Evolutionary conservation across 2,113 vertebrate genomes (phyloP), one percentile per base, ranked within the genome.

Genomic region (Campylorhamphus procurvoides): DNA sequence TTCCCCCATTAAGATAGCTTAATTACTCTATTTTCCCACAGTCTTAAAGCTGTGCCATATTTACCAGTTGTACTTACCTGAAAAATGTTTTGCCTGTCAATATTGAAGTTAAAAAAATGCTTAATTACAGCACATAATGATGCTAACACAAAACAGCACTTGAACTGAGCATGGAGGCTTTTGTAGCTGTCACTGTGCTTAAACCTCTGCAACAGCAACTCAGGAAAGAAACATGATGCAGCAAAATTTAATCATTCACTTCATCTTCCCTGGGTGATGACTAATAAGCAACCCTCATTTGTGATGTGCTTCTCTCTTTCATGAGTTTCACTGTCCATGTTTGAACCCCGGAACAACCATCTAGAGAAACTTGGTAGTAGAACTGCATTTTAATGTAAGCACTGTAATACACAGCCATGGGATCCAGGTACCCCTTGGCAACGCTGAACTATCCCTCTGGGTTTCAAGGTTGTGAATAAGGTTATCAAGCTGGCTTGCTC

Each of bases 21-120:
- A 98, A 97, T 80, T 55, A 94, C 95, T 97, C 67, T 93, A 96
- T 97, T 97, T 97, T 96, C 95, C 67, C 62, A 68, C 42, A 96
- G 71, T 69, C 89, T 95, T 96, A 93, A 95, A 97, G 87, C 84
- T 72, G 47, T 86, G 47, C 50, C 84, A 31, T 78, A 83, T 90
- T 93, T 95, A 84, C 56, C 47, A 84, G 53, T 31, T 67, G 19
- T 74, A 75, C 64, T 73, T 68, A 84, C 86, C 56, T 84, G 78
- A 91, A 94, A 94, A 94, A 80, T 58, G 24, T 86, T 94, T 90
- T 91, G 44, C 87, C 84, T 94, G 90, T 92, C 90, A 94, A 71
- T 74, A 94, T 15, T 84, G 63, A 92, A 75, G 68, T 93, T 88
- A 93, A 91, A 56, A 95, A 93, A 92, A 95, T 76, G 64, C n/a